These are phyloP conservation scores for Aepyceros melampus DNA, from an alignment of 2,113 vertebrate species.

Conservation along the genomic window DNA sequence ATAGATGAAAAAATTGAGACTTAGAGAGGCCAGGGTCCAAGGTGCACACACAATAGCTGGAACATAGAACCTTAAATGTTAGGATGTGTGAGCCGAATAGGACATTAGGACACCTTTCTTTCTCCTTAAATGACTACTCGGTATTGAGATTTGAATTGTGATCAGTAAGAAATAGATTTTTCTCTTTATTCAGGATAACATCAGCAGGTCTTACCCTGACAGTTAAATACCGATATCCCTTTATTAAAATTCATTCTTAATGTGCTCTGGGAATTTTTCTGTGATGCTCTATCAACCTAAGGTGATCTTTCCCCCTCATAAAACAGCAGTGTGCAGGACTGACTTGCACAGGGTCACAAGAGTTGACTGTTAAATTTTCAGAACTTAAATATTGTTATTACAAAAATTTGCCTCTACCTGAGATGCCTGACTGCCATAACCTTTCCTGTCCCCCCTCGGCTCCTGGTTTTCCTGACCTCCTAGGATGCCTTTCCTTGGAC, in stretches of 20 bases:
- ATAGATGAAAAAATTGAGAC: background rate
- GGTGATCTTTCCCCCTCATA: too few species aligned
- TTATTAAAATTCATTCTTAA: background rate
- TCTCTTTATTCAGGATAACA: background rate
- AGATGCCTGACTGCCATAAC: accelerated
- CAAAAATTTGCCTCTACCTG: background rate
- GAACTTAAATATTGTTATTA: background rate
- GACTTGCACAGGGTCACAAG: background rate
- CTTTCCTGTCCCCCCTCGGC: background rate
- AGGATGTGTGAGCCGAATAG: background rate
- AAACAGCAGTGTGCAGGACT: background rate
- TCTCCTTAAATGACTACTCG: background rate
- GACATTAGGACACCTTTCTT: accelerated
- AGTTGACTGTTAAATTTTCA: background rate
- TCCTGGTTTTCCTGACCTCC: background rate
- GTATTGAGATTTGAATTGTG: background rate
- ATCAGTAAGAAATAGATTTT: background rate
- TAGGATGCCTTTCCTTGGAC: too few species aligned
- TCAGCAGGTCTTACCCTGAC: background rate
- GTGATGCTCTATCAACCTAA: background rate
- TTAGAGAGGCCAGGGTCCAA: background rate
- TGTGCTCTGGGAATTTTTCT: background rate
- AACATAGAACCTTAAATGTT: background rate
- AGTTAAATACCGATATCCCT: background rate
- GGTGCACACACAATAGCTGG: background rate